A percentile compares a stretch with the other conserved stretches of the same genome.
phyloP scores from a whole-genome alignment of 2,797 vertebrate species.

The Enteromius argenteus region DNA sequence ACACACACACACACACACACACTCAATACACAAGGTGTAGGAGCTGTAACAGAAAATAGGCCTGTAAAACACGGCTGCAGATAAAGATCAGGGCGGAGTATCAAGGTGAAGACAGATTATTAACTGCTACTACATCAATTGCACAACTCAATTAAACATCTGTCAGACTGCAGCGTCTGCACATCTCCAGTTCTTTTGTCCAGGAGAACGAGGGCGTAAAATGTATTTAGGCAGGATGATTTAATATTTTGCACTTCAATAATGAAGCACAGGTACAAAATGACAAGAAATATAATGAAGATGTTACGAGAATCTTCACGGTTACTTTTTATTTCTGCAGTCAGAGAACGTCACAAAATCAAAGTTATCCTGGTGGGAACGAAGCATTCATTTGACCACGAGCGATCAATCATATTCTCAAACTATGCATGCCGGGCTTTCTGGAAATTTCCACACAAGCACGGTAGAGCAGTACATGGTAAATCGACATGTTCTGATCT shows the following conservation, averaged over 20 bases:
- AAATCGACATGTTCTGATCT: not conserved
- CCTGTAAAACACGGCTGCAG: conserved; percentile 1
- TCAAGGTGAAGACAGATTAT: conserved; percentile 43
- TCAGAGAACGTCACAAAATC: not conserved
- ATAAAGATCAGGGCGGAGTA: conserved; percentile 26
- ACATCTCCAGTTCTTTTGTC: conserved; percentile 22
- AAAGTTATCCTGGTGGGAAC: not conserved
- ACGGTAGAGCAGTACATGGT: not conserved
- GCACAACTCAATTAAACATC: conserved; percentile 45
- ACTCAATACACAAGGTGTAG: not conserved
- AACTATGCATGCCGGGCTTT: not conserved
- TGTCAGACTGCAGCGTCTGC: conserved; percentile 28
- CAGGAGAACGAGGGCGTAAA: not conserved
- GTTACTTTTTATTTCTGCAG: not conserved
- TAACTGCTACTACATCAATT: conserved; percentile 23
- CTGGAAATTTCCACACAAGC: not conserved
- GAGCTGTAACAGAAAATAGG: conserved; percentile 18
- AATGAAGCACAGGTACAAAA: conserved; percentile 14
- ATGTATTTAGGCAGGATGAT: not conserved
- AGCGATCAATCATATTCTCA: not conserved
- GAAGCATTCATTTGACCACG: not conserved
- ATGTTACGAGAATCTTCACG: not conserved
- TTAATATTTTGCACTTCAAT: conserved; percentile 17
- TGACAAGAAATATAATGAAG: conserved; percentile 9
- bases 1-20: conserved; percentile 6